Evolutionary conservation across 1,140 invertebrate genomes (phyloP).

Genomic region (Halyomorpha halys): DNA sequence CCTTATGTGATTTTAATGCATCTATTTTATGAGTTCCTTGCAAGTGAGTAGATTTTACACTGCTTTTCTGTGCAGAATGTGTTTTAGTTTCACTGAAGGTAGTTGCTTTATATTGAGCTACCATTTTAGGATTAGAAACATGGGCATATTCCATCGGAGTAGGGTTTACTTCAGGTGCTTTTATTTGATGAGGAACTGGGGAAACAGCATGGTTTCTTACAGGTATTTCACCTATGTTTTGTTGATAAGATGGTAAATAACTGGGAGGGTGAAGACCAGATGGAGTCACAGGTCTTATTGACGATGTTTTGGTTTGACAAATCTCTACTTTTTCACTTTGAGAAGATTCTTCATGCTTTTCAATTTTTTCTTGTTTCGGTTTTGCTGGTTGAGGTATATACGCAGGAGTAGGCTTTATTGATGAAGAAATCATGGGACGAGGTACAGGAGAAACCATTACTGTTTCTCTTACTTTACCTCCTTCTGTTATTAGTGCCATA

Average conservation of each 20-base stretch:
- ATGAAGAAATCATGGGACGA: background rate
- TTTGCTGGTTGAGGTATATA: conserved; percentile 7
- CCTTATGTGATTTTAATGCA: background rate
- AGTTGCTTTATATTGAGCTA: background rate
- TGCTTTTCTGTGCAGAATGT: conserved; percentile 5
- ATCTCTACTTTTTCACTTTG: conserved; percentile 1
- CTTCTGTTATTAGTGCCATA: background rate
- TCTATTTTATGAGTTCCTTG: background rate
- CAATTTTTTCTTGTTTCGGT: background rate
- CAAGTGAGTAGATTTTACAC: background rate
- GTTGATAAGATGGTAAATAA: conserved; percentile 45
- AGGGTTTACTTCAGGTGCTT: conserved; percentile 23
- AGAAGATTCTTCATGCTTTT: background rate
- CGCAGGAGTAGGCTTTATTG: conserved; percentile 29
- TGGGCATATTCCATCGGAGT: conserved; percentile 2
- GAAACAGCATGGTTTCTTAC: conserved; percentile 27
- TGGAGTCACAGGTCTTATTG: conserved; percentile 24
- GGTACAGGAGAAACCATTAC: conserved; percentile 1
- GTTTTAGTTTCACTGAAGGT: conserved; percentile 6
- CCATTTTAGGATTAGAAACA: background rate
- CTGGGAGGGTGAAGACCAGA: conserved; percentile 31
- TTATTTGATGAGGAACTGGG: conserved; percentile 28
- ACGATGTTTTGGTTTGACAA: background rate
- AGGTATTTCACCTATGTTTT: conserved; percentile 43
- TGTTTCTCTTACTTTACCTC: background rate